A percentile compares a stretch with the other conserved stretches of the same genome.
Evolutionary conservation across 2,888 invertebrate genomes (phyloP).

Genomic region (Buathra laborator): DNA sequence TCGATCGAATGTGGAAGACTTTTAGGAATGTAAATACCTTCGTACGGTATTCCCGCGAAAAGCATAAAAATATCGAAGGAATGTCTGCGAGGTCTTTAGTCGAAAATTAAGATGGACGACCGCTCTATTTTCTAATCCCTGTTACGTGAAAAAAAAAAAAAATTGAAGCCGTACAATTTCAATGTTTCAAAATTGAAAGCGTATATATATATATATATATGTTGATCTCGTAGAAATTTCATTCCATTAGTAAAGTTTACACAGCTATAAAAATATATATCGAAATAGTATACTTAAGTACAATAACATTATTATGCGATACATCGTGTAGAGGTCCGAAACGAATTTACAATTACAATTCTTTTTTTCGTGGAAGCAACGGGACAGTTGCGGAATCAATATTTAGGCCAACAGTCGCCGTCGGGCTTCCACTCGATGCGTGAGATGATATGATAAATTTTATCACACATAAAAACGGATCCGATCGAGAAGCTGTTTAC

Average conservation of each 20-base stretch:
- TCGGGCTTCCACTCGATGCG: slow-evolving; percentile 4
- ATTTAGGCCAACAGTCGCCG: not conserved
- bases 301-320: slow-evolving; percentile 42
- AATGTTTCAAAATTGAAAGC: slow-evolving; percentile 5
- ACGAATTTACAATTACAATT: slow-evolving; percentile 10
- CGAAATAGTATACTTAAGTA: slow-evolving; percentile 49
- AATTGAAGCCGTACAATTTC: slow-evolving; percentile 21
- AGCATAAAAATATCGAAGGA: slow-evolving; percentile 44
- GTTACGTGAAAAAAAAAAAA: slow-evolving; percentile 34
- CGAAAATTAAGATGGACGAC: slow-evolving; percentile 13
- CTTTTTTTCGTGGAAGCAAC: slow-evolving; percentile 8
- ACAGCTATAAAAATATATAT: slow-evolving; percentile 37
- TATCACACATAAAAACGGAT: slow-evolving; percentile 8
- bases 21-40: not conserved
- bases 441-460: slow-evolving; percentile 35
- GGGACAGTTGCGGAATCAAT: not conserved
- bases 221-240: slow-evolving; percentile 20
- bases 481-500: slow-evolving; percentile 7
- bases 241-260: not conserved
- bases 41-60: not conserved
- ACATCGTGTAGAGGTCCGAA: slow-evolving; percentile 19
- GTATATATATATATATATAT: not conserved
- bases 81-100: slow-evolving; percentile 25
- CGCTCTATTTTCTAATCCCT: slow-evolving; percentile 2
- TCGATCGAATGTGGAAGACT: slow-evolving; percentile 42